Evolutionary conservation across 2,113 vertebrate species (phyloP).

Genomic region (Poeciliopsis turrubarensis): DNA sequence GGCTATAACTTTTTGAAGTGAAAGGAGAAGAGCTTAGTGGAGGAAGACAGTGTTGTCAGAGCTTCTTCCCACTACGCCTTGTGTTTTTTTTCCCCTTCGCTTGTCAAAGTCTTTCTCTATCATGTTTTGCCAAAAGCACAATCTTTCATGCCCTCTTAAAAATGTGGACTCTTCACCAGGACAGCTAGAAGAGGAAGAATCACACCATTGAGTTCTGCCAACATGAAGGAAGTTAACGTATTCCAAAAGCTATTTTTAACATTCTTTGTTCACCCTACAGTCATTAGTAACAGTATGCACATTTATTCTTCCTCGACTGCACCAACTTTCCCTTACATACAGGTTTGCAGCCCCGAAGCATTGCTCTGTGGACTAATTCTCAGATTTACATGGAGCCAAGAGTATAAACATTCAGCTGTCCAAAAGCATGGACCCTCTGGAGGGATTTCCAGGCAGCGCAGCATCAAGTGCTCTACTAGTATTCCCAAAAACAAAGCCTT

Average conservation of each 20-base stretch:
- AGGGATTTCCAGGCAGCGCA: constrained; percentile 17
- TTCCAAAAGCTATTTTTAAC: not conserved
- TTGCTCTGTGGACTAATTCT: constrained; percentile 8
- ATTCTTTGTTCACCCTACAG: constrained; percentile 11
- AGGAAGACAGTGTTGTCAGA: constrained; percentile 16
- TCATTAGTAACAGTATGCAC: constrained; percentile 7
- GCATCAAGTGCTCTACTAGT: constrained; percentile 7
- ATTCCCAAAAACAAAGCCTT: constrained; percentile 6
- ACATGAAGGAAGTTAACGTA: not conserved
- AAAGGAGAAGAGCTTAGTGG: constrained; percentile 15
- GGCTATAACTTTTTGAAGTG: constrained; percentile 32
- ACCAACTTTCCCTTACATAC: not conserved
- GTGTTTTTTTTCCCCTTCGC: constrained; percentile 1
- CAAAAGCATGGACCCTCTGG: constrained; percentile 19
- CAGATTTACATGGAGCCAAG: constrained; percentile 10
- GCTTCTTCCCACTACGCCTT: constrained; percentile 12
- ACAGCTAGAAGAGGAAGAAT: not conserved
- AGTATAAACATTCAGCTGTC: constrained; percentile 15
- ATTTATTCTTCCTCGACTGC: constrained; percentile 9
- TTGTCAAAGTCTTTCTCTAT: constrained; percentile 1
- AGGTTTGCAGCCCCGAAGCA: constrained; percentile 14
- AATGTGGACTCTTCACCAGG: not conserved
- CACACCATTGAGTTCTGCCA: not conserved
- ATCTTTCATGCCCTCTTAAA: not conserved
- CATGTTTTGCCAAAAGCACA: not conserved